Evolutionary conservation across 1,140 invertebrate genomes (phyloP).

Genomic region (Macrobrachium nipponense): DNA sequence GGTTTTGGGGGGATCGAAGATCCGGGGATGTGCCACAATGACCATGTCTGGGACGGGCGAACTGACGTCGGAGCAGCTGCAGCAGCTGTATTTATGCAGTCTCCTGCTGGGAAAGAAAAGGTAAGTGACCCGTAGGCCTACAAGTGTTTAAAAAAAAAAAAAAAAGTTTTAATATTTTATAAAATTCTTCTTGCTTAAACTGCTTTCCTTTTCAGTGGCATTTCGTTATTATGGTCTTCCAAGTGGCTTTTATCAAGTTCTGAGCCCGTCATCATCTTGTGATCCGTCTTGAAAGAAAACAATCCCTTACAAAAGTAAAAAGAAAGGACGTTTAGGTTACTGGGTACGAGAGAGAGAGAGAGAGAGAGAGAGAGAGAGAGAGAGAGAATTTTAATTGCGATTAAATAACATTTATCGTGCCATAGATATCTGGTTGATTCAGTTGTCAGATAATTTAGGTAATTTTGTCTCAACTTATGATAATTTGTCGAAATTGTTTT

Average conservation of each 20-base stretch:
- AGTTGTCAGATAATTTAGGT: no score
- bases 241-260: no score
- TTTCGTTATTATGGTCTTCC: no score
- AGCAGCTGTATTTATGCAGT: constrained; percentile 68
- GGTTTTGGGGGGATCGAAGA: background rate
- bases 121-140: constrained; percentile 61
- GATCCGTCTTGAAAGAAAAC: no score
- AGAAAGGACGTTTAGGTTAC: background rate
- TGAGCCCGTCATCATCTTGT: no score
- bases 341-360: constrained; percentile 17
- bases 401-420: background rate
- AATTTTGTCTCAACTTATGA: no score
- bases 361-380: constrained; percentile 17
- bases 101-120: constrained; percentile 67
- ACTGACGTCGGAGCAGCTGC: constrained; percentile 67
- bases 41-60: constrained; percentile 64
- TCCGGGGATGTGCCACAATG: constrained; percentile 36
- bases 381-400: background rate
- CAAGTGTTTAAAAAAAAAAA: no score
- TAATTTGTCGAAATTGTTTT: no score
- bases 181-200: no score
- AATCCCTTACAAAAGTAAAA: background rate
- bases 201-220: no score
- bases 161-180: no score
- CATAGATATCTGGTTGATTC: no score